Evolutionary conservation across 2,888 invertebrate genomes (phyloP), one percentile per base, ranked within the genome.

Genomic region (Sinelater perroti): DNA sequence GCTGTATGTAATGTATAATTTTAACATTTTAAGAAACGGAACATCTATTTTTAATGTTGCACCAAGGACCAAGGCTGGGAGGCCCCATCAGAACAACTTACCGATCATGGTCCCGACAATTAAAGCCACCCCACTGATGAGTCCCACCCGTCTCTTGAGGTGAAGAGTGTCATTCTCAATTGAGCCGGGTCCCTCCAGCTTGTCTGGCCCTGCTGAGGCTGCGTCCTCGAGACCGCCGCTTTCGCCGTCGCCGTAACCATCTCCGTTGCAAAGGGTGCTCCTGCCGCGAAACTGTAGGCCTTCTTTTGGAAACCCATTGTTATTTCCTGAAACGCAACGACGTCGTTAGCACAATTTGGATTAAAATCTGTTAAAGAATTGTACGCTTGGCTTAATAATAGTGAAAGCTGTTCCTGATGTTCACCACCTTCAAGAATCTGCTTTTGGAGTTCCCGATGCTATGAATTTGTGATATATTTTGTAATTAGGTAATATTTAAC

Each of bases 81-180:
- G n/a, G n/a, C n/a, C n/a, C n/a, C n/a, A n/a, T n/a, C n/a, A n/a
- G n/a, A 1, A 35, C 6, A 18, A 75, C 83, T 82, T 78, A 93
- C 95, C 96, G 78, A 97, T 96, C 96, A 96, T 97, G 69, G 96
- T 96, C 75, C 96, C 96, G 73, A 96, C 95, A 84, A 96, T 97
- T 89, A 97, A 88, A 89, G 95, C 95, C 87, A 94, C 93, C 89
- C 96, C 96, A 90, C 95, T 95, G 89, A 95, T 84, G 88, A 96
- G 93, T 88, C 96, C 95, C 89, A 97, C 92, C 90, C 93, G 92
- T 91, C 95, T 94, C 93, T 95, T 90, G 93, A 95, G 93, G 93
- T 94, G 92, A 95, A 95, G 87, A 94, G 91, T 82, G 93, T 94
- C 91, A 90, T 93, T 88, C 93, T 87, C 83, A 92, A 89, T 85